Evolutionary conservation across 2,797 vertebrate genomes (phyloP).

Genomic region (Coccyzus lansbergi): DNA sequence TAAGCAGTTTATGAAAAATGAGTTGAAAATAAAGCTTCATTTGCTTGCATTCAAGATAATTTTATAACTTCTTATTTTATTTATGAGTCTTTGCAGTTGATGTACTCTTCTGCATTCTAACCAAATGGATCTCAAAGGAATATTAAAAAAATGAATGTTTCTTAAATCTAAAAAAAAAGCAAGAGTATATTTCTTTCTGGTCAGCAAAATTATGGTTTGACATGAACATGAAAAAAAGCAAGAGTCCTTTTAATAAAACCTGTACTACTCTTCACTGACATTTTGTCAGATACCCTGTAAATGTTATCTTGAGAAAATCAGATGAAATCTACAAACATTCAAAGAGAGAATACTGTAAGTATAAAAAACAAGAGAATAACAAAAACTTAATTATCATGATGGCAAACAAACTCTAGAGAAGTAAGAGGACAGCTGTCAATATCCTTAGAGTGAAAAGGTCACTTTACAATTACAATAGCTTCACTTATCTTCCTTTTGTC

Average conservation of each 20-base stretch:
- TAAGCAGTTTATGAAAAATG: not conserved
- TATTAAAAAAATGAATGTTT: not conserved
- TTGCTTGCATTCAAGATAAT: not conserved
- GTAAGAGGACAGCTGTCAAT: constrained; percentile 8
- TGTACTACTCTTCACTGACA: constrained; percentile 2
- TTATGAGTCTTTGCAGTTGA: not conserved
- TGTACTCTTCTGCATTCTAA: not conserved
- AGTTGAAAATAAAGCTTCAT: not conserved
- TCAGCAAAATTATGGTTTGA: constrained; percentile 1
- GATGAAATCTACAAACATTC: constrained; percentile 43
- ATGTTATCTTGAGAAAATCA: constrained; percentile 48
- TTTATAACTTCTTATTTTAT: not conserved
- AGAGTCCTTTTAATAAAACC: constrained; percentile 1
- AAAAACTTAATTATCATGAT: constrained; percentile 19
- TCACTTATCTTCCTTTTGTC: constrained; percentile 14
- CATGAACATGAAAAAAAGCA: constrained; percentile 23
- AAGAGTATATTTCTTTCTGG: not conserved
- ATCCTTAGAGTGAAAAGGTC: not conserved
- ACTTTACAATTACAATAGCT: not conserved
- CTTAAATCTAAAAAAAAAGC: not conserved
- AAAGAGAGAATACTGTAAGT: not conserved
- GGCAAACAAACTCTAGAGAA: not conserved
- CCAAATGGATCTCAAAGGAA: not conserved
- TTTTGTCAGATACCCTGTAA: constrained; percentile 47
- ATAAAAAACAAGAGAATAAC: not conserved